These are phyloP conservation scores for Paguma larvata DNA, from an alignment of 2,797 vertebrate genomes.

Conservation along the genomic window DNA sequence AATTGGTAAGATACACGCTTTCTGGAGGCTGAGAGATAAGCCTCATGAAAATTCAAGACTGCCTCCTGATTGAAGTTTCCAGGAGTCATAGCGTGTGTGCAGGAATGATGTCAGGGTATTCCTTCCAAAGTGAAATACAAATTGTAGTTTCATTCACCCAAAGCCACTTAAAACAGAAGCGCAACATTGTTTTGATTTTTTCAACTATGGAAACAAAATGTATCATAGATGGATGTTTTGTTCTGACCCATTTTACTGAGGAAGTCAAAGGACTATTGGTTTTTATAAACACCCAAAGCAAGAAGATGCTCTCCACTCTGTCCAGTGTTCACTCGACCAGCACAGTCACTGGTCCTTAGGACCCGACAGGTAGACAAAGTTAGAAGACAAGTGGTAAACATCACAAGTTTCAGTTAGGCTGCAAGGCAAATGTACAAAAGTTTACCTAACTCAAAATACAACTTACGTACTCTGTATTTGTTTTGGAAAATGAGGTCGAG, in stretches of 20 bases:
- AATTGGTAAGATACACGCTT: background rate
- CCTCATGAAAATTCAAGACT: slow-evolving; percentile 8
- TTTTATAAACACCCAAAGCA: background rate
- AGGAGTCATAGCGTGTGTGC: background rate
- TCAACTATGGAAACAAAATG: background rate
- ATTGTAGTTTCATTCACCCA: background rate
- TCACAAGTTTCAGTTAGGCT: background rate
- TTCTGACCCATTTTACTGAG: background rate
- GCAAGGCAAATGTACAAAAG: background rate
- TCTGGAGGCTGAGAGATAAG: background rate
- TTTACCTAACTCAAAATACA: background rate
- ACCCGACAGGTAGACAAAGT: background rate
- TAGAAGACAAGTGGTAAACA: background rate
- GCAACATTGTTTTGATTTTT: background rate
- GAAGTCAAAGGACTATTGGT: background rate
- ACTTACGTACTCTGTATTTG: background rate
- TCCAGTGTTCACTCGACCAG: background rate
- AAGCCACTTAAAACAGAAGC: background rate
- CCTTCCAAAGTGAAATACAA: background rate
- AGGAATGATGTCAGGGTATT: background rate
- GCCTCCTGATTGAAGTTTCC: background rate
- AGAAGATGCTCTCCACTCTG: background rate
- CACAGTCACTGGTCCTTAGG: background rate
- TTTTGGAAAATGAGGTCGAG: background rate
- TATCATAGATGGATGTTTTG: background rate